Conservation (phyloP, 2,888 invertebrate genomes). For the Lordiphosa fenestrarum region DNA sequence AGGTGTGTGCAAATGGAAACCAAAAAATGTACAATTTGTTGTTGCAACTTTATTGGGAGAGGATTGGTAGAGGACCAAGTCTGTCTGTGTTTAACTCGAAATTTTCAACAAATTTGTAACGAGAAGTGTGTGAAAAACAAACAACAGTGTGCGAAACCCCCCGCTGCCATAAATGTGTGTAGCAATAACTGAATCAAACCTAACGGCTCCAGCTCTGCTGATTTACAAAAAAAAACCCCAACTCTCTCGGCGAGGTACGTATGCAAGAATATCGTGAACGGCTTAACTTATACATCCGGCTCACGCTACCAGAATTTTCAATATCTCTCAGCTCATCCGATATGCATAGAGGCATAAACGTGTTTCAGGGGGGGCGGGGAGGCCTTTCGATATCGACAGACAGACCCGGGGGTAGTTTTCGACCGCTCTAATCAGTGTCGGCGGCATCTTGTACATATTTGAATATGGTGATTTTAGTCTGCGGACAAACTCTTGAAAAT, state of each 20-base stretch:
- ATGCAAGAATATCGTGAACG: conserved; percentile 30
- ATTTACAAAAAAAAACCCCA: conserved; percentile 3
- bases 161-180: conserved; percentile 46
- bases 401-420: conserved; percentile 25
- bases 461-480: conserved; percentile 33
- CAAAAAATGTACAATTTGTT: conserved; percentile 36
- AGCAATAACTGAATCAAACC: conserved; percentile 53
- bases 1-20: conserved; percentile 74
- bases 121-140: too few relatives aligned
- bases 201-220: conserved; percentile 11
- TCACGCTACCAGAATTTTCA: conserved; percentile 61
- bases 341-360: conserved; percentile 63
- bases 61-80: too few relatives aligned
- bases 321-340: conserved; percentile 38
- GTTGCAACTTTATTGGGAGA: too few relatives aligned
- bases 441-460: conserved; percentile 47
- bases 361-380: conserved; percentile 35
- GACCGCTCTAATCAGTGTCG: conserved; percentile 34
- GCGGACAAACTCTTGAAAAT: conserved; percentile 12
- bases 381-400: conserved; percentile 22
- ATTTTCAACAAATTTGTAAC: too few relatives aligned
- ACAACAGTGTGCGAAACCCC: too few relatives aligned
- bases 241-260: conserved; percentile 17
- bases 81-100: too few relatives aligned
- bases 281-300: conserved; percentile 50